These are phyloP conservation scores for Lepus timidus DNA, from an alignment of 2,113 vertebrate species.

Conservation along the genomic window DNA sequence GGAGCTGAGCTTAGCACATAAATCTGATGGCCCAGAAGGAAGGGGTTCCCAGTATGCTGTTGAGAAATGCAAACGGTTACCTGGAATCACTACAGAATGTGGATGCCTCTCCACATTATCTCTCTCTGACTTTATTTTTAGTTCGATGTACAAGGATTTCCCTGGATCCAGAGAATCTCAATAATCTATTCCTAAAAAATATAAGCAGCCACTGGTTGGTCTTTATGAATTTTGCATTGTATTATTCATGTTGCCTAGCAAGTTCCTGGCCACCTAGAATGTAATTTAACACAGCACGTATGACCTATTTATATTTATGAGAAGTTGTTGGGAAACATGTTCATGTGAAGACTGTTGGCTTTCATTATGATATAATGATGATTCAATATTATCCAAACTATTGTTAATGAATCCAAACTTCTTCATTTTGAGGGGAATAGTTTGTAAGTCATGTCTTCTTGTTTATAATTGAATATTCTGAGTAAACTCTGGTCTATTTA, in stretches of 20 bases:
- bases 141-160: neutral
- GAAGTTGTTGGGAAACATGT: neutral
- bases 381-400: neutral
- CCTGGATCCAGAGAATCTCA: neutral
- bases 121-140: conserved; percentile 7
- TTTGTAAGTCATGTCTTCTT: neutral
- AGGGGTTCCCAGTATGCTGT: neutral
- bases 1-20: neutral
- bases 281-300: neutral
- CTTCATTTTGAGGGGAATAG: neutral
- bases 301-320: neutral
- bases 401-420: neutral
- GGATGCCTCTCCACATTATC: neutral
- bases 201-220: neutral
- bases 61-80: neutral
- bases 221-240: neutral
- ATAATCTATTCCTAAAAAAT: neutral
- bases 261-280: neutral
- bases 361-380: neutral
- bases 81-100: neutral
- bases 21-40: neutral
- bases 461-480: neutral
- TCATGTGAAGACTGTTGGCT: neutral
- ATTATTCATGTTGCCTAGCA: neutral
- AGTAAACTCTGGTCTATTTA: neutral